Percentiles rank a stretch among this genome's conserved stretches.
phyloP scores from a whole-genome alignment of 1,140 invertebrate genomes.

The Trachymyrmex septentrionalis region DNA sequence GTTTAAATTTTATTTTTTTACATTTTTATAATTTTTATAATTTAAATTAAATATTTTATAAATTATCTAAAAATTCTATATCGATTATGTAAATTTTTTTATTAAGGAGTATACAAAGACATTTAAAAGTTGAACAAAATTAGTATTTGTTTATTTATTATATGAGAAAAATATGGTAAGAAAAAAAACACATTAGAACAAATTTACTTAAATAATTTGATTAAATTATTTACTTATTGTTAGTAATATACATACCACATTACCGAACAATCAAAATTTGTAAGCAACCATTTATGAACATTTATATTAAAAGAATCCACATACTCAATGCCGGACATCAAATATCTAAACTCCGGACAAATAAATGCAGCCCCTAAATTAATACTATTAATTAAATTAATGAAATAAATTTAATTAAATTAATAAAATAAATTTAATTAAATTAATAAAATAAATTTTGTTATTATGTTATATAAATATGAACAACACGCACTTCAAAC shows the following conservation, averaged over 20 bases:
- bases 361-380: slow-evolving; percentile 92
- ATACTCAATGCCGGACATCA: slow-evolving; percentile 93
- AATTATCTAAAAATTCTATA: too few species aligned
- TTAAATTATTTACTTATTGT: slow-evolving; percentile 26
- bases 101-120: background rate
- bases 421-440: too few species aligned
- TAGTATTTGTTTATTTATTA: background rate
- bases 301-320: slow-evolving; percentile 96
- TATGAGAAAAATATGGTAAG: background rate
- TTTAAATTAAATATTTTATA: too few species aligned
- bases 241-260: slow-evolving; percentile 88
- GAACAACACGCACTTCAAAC: background rate
- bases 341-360: slow-evolving; percentile 95
- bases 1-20: too few species aligned
- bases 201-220: background rate
- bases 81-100: background rate
- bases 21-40: too few species aligned
- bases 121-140: background rate
- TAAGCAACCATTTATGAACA: slow-evolving; percentile 96
- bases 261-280: slow-evolving; percentile 97
- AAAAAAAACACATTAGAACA: background rate
- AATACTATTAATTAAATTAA: slow-evolving; percentile 1
- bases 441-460: too few species aligned
- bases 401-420: background rate
- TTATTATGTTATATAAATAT: background rate